These are phyloP conservation scores for Caenorhabditis drosophilae DNA, from an alignment of 2,888 invertebrate species.

Conservation along the genomic window DNA sequence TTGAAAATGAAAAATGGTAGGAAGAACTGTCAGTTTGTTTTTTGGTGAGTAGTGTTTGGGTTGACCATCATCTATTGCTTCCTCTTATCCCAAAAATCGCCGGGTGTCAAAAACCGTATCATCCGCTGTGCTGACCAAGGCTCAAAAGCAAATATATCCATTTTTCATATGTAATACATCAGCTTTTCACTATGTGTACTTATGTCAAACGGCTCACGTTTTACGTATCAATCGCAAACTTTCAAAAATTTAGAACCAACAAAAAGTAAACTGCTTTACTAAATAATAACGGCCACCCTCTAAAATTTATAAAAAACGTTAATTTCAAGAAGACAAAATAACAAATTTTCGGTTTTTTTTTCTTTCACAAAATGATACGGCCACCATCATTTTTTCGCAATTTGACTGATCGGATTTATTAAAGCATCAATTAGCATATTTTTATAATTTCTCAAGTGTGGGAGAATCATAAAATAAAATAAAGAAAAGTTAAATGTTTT, in stretches of 20 bases:
- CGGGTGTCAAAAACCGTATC: constrained; percentile 45
- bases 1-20: not conserved
- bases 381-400: not conserved
- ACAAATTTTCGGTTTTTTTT: too few species aligned
- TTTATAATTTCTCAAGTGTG: too few species aligned
- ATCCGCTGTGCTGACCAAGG: constrained; percentile 25
- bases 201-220: constrained; percentile 36
- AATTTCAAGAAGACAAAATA: too few species aligned
- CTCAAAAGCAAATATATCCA: constrained; percentile 34
- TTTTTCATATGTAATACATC: constrained; percentile 29
- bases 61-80: not conserved
- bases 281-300: too few species aligned
- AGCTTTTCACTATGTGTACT: constrained; percentile 37
- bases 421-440: too few species aligned
- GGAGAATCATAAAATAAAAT: too few species aligned
- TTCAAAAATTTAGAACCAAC: too few species aligned
- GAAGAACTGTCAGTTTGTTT: not conserved
- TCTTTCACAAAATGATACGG: too few species aligned
- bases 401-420: too few species aligned
- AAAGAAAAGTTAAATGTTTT: not conserved
- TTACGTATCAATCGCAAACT: constrained; percentile 4
- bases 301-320: too few species aligned
- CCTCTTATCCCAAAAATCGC: constrained; percentile 8
- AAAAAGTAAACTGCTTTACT: too few species aligned
- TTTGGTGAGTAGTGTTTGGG: not conserved